Evolutionary conservation across 2,888 invertebrate species (phyloP).

Genomic region (Pristionchus maxplancki): DNA sequence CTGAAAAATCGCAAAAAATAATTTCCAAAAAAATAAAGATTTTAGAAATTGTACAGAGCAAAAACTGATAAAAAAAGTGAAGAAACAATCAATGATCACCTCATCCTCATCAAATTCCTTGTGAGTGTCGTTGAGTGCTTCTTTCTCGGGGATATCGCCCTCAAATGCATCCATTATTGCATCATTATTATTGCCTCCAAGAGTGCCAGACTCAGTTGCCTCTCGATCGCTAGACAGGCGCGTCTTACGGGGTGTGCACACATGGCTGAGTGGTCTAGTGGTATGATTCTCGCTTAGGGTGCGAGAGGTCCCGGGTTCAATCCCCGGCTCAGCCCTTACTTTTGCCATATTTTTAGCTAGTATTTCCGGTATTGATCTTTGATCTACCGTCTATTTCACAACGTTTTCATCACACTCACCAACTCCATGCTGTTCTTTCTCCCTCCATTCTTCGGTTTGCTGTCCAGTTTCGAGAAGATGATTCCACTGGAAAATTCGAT

Average conservation of each 20-base stretch:
- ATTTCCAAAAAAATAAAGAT: background rate
- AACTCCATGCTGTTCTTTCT: slow-evolving; percentile 8
- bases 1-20: background rate
- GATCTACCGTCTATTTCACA: background rate
- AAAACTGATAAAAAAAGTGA: background rate
- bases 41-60: background rate
- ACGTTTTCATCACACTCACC: background rate
- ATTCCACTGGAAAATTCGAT: slow-evolving; percentile 62
- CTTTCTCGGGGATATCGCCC: slow-evolving; percentile 47
- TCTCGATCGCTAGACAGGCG: background rate
- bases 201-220: background rate
- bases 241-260: background rate
- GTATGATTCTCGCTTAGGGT: slow-evolving; percentile 79
- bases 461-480: slow-evolving; percentile 70
- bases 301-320: slow-evolving; percentile 78
- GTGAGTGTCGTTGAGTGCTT: slow-evolving; percentile 28
- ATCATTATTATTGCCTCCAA: background rate
- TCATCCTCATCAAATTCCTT: slow-evolving; percentile 33
- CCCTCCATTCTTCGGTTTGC: slow-evolving; percentile 49
- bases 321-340: slow-evolving; percentile 70
- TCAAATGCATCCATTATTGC: background rate
- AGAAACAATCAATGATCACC: slow-evolving; percentile 7
- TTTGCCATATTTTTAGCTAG: background rate
- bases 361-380: too few relatives aligned
- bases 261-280: slow-evolving; percentile 77